Base-by-base conservation (phyloP, 2,113 vertebrate species). In the Trichomycterus rosablanca region DNA sequence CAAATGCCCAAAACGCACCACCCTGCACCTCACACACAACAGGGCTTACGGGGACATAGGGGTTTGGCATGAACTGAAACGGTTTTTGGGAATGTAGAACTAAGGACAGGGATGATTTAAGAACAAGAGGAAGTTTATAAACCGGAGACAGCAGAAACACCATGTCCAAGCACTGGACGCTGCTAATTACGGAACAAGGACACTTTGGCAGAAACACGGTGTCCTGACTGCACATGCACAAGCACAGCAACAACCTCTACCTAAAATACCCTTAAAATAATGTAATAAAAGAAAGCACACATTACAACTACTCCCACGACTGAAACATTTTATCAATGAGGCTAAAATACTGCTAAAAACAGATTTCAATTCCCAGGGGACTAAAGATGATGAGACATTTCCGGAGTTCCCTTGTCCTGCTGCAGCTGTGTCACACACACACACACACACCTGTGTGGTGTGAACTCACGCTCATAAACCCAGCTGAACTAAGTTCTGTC, bases 41-140 rank as follows among this genome's bases (percentile, higher is more conserved):
- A 58, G 16, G 39, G 28, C 23, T 51, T 15, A 22, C 48, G 23
- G 50, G 40, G 22, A 62, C 26, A 32, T 48, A 40, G 42, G 57
- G 32, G 32, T 34, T 44, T 59, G 58, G 53, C 51, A 43, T 51
- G 26, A 23, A 39, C 11, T 4, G 44, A 44, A 56, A 16, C 3
- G 16, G 9, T 7, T 49, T 65, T 54, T 49, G 58, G 24, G 42
- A 59, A 42, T 59, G 45, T 43, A 18, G 42, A 58, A 60, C 3
- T 44, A 12, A 16, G 72, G 72, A 74, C 68, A 50, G 22, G 74
- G 70, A 78, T 80, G 66, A 79, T 83, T 78, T 68, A 78, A 76
- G 74, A 84, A 83, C 77, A 71, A 66, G 72, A 82, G 82, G 84
- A 87, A 84, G 75, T 63, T 60, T 65, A 82, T 71, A 51, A 22